A percentile compares a stretch with the other conserved stretches of the same genome.
Conservation (phyloP, 1,140 invertebrate species). For the Ridgeia piscesae region DNA sequence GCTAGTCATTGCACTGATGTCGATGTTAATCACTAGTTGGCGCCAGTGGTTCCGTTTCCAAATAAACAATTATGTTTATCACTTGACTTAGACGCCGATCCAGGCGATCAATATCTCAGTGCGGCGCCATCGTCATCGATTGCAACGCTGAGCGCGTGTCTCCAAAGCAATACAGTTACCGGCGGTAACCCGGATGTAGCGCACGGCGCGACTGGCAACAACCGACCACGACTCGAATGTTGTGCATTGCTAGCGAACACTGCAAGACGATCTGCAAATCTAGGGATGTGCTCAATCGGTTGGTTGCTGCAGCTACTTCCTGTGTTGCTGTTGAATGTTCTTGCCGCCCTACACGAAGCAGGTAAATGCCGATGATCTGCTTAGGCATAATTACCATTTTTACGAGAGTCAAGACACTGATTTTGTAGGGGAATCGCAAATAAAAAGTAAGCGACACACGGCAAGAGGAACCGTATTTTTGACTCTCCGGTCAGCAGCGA, state of each 20-base stretch:
- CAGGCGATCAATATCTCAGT: not conserved
- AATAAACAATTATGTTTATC: not conserved
- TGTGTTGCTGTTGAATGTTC: not conserved
- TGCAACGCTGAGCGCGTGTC: not conserved
- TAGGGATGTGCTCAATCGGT: not conserved
- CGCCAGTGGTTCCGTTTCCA: not conserved
- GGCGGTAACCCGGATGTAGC: not conserved
- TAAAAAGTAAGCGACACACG: too few relatives aligned
- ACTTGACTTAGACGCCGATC: not conserved
- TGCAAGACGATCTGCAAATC: not conserved
- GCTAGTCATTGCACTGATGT: not conserved
- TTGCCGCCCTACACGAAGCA: not conserved
- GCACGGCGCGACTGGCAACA: not conserved
- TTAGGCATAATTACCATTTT: too few relatives aligned
- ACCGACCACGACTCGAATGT: too few relatives aligned
- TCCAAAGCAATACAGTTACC: not conserved
- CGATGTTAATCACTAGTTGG: not conserved
- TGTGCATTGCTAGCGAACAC: not conserved
- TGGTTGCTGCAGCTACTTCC: not conserved
- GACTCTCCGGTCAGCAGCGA: too few relatives aligned
- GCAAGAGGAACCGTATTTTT: too few relatives aligned
- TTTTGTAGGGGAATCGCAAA: too few relatives aligned
- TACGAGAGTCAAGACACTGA: too few relatives aligned
- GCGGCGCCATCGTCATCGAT: not conserved
- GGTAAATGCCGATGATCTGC: not conserved